Base-by-base conservation (phyloP, 2,113 vertebrate genomes). In the Tor tambroides region DNA sequence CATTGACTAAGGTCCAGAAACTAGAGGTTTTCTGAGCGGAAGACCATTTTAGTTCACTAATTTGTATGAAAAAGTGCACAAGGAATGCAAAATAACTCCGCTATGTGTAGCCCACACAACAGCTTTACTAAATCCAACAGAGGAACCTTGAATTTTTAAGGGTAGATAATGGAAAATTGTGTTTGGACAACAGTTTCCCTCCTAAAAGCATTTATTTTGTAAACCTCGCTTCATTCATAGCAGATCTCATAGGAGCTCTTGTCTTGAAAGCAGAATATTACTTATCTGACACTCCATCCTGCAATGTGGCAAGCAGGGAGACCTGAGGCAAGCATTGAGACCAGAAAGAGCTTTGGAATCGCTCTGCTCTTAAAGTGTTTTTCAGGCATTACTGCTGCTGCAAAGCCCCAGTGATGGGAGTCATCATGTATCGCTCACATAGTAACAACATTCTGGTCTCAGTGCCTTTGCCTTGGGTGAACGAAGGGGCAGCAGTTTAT, bases 321-420 rank as follows among this genome's bases (percentile, higher is more conserved):
- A 83, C 81, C 81, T 32, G 63, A 83, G 81, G 61, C 26, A 41
- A 75, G n/a, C 43, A 15, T 46, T 65, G 86, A 88, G 51, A 85
- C 49, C 86, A 78, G 87, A 79, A 87, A 84, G 80, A 90, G 88
- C 89, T 87, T 83, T 84, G 85, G 86, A 89, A 89, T 74, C 89
- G 87, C 80, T 80, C 93, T 91, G 92, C 92, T 91, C 90, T 91
- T 89, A 85, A 91, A 93, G 91, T 80, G 82, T 86, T 93, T 83
- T 94, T 92, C 92, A 91, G 87, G 91, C 87, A 86, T 84, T 85
- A 85, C 74, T 78, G 84, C 84, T 93, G 91, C 91, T 91, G 91
- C 87, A 87, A 92, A 93, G 90, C 92, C 87, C 87, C 91, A 92
- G 91, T 92, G 92, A 92, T 92, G 54, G 56, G 86, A 89, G 85